A percentile compares a stretch with the other conserved stretches of the same genome.
phyloP scores from a whole-genome alignment of 2,797 vertebrate genomes.

The Xiphorhynchus erythropygius region DNA sequence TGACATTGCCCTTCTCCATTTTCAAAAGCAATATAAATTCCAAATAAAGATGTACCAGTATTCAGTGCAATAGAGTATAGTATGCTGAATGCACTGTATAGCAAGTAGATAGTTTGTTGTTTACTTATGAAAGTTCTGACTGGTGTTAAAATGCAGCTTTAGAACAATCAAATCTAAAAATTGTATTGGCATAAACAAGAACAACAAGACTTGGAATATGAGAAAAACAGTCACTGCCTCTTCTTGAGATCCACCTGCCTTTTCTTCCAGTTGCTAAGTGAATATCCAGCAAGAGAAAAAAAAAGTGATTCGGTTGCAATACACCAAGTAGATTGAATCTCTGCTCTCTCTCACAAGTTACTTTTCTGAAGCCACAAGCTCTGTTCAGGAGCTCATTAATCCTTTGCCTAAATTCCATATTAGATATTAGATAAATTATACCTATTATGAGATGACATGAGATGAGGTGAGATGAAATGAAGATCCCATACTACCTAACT shows the following conservation, averaged over 20 bases:
- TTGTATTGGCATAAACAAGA: not conserved
- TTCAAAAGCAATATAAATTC: not conserved
- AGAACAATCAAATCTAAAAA: not conserved
- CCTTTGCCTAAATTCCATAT: not conserved
- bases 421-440: not conserved
- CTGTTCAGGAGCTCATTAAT: not conserved
- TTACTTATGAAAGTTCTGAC: not conserved
- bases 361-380: not conserved
- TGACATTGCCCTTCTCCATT: not conserved
- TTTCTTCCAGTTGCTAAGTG: not conserved
- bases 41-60: not conserved
- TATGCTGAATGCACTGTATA: not conserved
- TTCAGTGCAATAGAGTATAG: not conserved
- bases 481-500: not conserved
- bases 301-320: not conserved
- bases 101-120: not conserved
- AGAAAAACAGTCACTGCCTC: not conserved
- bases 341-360: not conserved
- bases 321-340: not conserved
- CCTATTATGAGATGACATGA: not conserved
- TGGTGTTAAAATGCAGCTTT: not conserved
- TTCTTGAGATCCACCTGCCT: not conserved
- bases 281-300: not conserved
- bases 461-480: not conserved
- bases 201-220: not conserved